Conservation (phyloP, 2,797 vertebrate species). For the Pipistrellus nathusii region DNA sequence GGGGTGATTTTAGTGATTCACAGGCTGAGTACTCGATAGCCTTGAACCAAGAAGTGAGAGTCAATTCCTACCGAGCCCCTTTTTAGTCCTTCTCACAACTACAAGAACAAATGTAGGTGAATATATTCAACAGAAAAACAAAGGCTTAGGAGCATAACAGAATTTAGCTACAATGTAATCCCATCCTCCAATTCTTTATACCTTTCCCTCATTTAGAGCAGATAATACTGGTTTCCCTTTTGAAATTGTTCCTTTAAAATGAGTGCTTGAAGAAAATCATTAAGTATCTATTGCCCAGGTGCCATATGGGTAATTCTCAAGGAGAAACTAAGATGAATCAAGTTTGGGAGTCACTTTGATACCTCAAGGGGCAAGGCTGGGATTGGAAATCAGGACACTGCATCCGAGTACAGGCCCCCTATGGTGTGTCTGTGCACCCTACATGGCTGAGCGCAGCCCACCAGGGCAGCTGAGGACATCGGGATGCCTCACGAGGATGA, state of each 20-base stretch:
- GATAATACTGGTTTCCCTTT: slow-evolving; percentile 9
- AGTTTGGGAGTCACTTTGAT: neutral
- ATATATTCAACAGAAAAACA: neutral
- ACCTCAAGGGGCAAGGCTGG: neutral
- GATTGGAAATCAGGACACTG: neutral
- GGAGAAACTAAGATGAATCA: neutral
- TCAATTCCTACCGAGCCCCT: neutral
- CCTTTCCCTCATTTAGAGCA: neutral
- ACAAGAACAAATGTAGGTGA: neutral
- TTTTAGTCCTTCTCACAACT: slow-evolving; percentile 27
- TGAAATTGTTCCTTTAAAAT: slow-evolving; percentile 20
- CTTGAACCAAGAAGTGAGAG: slow-evolving; percentile 44
- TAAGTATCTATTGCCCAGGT: neutral
- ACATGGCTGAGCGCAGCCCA: neutral
- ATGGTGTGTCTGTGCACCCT: accelerated
- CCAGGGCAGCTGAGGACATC: neutral
- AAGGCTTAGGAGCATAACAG: neutral
- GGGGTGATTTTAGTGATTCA: neutral
- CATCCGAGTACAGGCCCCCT: neutral
- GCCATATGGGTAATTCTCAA: neutral
- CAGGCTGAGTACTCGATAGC: neutral
- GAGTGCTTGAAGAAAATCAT: neutral
- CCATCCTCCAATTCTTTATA: neutral
- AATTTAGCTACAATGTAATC: slow-evolving; percentile 56
- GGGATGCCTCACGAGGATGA: neutral